Conservation (phyloP, 1,140 invertebrate genomes). For the Papilio machaon region DNA sequence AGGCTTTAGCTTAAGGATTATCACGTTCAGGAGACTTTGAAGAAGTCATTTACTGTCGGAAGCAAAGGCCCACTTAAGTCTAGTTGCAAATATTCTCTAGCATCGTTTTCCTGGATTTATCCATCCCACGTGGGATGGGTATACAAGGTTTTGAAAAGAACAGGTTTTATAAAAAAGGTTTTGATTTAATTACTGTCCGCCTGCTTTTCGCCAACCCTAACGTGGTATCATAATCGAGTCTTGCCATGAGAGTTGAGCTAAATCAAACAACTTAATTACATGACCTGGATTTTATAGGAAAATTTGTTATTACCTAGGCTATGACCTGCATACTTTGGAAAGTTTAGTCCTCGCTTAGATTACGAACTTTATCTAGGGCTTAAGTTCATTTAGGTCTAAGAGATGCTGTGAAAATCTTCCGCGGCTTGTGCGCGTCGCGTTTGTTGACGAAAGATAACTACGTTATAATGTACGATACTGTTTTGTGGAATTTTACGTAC, state of each 20-base stretch:
- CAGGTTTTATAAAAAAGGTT: no score
- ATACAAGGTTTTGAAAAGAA: no score
- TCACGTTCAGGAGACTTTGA: no score
- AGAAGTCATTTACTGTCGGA: no score
- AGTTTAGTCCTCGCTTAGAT: slow-evolving; percentile 31
- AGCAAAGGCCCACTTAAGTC: no score
- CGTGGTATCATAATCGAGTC: neutral
- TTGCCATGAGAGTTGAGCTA: slow-evolving; percentile 21
- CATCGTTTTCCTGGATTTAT: no score
- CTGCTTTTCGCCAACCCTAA: neutral
- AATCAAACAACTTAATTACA: slow-evolving; percentile 24
- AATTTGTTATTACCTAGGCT: slow-evolving; percentile 34
- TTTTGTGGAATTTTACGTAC: slow-evolving; percentile 30
- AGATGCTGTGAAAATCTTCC: slow-evolving; percentile 42
- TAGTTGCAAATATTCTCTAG: no score
- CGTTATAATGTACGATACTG: slow-evolving; percentile 38
- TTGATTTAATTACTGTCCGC: no score
- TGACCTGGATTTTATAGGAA: slow-evolving; percentile 33
- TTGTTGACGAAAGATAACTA: slow-evolving; percentile 45
- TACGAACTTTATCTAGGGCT: slow-evolving; percentile 33
- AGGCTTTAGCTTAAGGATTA: no score
- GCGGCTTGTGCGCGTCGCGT: slow-evolving; percentile 29
- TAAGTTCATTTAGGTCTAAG: slow-evolving; percentile 25
- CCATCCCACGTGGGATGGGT: no score
- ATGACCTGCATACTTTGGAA: slow-evolving; percentile 35